A percentile compares a stretch with the other conserved stretches of the same genome.
Evolutionary conservation across 2,888 invertebrate species (phyloP).

Genomic region (Phortica magna): DNA sequence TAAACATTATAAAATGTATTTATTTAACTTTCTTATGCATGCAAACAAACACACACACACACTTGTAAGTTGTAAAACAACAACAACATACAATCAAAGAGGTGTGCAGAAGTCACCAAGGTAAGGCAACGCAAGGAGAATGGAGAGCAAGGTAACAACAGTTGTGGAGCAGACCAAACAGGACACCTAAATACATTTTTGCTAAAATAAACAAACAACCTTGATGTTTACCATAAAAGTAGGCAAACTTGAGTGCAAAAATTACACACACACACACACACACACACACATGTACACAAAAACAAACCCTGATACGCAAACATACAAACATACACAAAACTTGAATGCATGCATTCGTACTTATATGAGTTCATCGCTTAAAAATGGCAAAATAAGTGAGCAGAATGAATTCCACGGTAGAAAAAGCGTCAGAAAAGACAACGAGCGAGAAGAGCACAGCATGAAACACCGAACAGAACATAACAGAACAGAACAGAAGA

Average conservation of each 20-base stretch:
- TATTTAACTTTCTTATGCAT: conserved; percentile 52
- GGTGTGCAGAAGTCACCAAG: neutral
- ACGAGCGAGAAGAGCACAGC: conserved; percentile 24
- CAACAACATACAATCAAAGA: conserved; percentile 6
- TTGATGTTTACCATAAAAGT: conserved; percentile 73
- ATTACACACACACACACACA: conserved; percentile 58
- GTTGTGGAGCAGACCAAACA: conserved; percentile 53
- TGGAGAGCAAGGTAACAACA: conserved; percentile 3
- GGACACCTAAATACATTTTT: conserved; percentile 72
- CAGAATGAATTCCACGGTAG: conserved; percentile 26
- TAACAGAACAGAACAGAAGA: neutral
- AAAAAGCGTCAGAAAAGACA: neutral
- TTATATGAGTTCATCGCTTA: conserved; percentile 21
- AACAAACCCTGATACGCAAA: conserved; percentile 4
- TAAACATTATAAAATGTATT: conserved; percentile 48
- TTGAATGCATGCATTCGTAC: neutral
- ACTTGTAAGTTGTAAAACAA: no score
- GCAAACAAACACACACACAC: conserved; percentile 42
- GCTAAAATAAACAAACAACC: conserved; percentile 73
- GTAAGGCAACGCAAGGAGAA: neutral
- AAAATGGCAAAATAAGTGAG: conserved; percentile 63
- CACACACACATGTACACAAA: conserved; percentile 13
- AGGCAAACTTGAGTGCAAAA: conserved; percentile 73
- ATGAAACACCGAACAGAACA: conserved; percentile 39
- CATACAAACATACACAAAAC: neutral